Evolutionary conservation across 2,888 invertebrate genomes (phyloP), one percentile per base, ranked within the genome.

Genomic region (Melieria omissa): DNA sequence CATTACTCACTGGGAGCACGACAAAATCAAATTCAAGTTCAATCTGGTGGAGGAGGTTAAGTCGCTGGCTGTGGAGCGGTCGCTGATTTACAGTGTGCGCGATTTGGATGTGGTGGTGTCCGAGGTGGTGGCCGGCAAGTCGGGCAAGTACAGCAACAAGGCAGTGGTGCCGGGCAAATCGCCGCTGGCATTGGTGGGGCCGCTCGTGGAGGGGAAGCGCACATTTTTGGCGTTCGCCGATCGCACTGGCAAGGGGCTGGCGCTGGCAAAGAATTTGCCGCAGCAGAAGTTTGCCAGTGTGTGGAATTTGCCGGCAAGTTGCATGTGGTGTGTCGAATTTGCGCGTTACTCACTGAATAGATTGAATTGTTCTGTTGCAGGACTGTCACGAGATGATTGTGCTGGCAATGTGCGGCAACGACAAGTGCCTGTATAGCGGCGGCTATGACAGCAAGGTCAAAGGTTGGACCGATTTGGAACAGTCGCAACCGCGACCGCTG

Each of bases 401-500:
- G 8, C 87, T 83, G 68, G 77, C 81, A 14, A 80, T 87, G 61
- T 83, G 83, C 61, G 85, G 84, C 0, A 78, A 80, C 63, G 85
- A 84, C 0, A 73, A 78, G 16, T 61, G 68, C 52, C 61, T 87
- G 44, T 87, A 83, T 75, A 83, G 85, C 9, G 87, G 83, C 41
- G 87, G 87, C 55, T 87, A 84, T 70, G 87, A 88, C 74, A 85
- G 82, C 10, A 85, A 82, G 67, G 83, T 87, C 0, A 87, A 87
- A 74, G 84, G 82, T n/a, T 87, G 85, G 86, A 79, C 79, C 4
- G 77, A 82, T 45, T 75, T 86, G 49, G 82, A 78, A 4, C 79
- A 79, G 14, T 16, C 74, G 9, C 76, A 78, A 46, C 84, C 85
- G 0, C 78, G 74, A 55, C 69, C 80, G 0, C 72, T 82, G 52